A percentile compares a stretch with the other conserved stretches of the same genome.
Evolutionary conservation across 2,888 invertebrate species (phyloP).

Genomic region (Eilema depressum): DNA sequence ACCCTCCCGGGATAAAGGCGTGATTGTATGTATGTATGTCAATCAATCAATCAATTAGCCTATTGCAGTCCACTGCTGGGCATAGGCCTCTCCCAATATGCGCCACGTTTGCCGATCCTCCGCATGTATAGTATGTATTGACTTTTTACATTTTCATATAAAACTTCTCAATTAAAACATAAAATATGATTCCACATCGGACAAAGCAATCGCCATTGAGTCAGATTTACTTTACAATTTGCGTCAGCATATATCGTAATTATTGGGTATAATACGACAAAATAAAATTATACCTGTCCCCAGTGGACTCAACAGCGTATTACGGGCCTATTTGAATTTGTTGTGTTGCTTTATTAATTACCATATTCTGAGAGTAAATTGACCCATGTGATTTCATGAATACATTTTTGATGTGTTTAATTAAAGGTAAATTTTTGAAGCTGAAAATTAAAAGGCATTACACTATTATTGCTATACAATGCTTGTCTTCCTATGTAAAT

Average conservation of each 20-base stretch:
- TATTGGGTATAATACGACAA: conserved; percentile 54
- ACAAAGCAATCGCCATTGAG: conserved; percentile 28
- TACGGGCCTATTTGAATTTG: conserved; percentile 44
- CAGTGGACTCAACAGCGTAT: conserved; percentile 39
- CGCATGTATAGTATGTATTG: too few species aligned
- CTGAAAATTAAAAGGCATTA: not conserved
- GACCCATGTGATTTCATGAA: not conserved
- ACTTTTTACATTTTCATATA: not conserved
- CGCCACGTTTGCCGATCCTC: too few species aligned
- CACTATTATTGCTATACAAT: too few species aligned
- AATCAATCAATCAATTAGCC: too few species aligned
- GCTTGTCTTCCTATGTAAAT: too few species aligned
- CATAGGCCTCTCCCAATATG: too few species aligned
- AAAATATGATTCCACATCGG: not conserved
- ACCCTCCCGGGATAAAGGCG: too few species aligned
- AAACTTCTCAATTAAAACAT: not conserved
- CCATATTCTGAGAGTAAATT: not conserved
- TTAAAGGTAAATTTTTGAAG: not conserved
- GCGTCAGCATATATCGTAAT: conserved; percentile 55
- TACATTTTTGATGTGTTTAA: conserved; percentile 5
- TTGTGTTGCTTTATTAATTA: conserved; percentile 35
- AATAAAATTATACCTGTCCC: conserved; percentile 54
- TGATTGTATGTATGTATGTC: too few species aligned
- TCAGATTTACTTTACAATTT: conserved; percentile 45
- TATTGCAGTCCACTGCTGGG: too few species aligned